A percentile compares a stretch with the other conserved stretches of the same genome.
These are phyloP conservation scores for Catonia carolina DNA, from an alignment of 2,888 invertebrate genomes.

Conservation along the genomic window DNA sequence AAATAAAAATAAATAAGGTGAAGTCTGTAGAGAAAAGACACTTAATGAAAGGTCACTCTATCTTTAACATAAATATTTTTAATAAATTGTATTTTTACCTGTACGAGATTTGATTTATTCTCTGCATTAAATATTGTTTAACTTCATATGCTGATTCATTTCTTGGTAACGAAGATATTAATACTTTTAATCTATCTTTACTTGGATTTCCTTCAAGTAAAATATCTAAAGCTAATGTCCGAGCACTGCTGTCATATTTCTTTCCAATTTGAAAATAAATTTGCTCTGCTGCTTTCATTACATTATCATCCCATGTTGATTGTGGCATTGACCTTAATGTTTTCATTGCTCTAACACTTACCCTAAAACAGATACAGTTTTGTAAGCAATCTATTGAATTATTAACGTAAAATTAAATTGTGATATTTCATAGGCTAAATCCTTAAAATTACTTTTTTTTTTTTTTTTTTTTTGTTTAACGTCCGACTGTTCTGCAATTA, in stretches of 20 bases:
- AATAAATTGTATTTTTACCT: constrained; percentile 38
- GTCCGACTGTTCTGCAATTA: no score
- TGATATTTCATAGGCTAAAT: neutral
- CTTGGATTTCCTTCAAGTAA: constrained; percentile 54
- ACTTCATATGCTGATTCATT: constrained; percentile 56
- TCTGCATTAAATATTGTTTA: constrained; percentile 57
- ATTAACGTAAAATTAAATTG: no score
- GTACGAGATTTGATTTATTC: constrained; percentile 52
- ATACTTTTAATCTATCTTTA: constrained; percentile 47
- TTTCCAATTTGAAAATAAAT: constrained; percentile 55
- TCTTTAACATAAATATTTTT: no score
- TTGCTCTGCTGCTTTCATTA: constrained; percentile 47
- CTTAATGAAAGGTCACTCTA: no score
- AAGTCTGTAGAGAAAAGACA: no score
- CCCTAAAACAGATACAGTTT: constrained; percentile 39
- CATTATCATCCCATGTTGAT: constrained; percentile 41
- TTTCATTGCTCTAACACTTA: constrained; percentile 60
- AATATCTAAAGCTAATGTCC: constrained; percentile 64
- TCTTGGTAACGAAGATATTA: constrained; percentile 47
- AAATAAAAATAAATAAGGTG: no score
- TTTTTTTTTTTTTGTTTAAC: no score
- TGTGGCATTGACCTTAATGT: constrained; percentile 52
- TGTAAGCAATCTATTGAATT: no score
- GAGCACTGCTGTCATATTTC: constrained; percentile 60
- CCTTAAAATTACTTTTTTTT: neutral